Evolutionary conservation across 2,113 vertebrate species (phyloP).

Genomic region (Sminthopsis crassicaudata): DNA sequence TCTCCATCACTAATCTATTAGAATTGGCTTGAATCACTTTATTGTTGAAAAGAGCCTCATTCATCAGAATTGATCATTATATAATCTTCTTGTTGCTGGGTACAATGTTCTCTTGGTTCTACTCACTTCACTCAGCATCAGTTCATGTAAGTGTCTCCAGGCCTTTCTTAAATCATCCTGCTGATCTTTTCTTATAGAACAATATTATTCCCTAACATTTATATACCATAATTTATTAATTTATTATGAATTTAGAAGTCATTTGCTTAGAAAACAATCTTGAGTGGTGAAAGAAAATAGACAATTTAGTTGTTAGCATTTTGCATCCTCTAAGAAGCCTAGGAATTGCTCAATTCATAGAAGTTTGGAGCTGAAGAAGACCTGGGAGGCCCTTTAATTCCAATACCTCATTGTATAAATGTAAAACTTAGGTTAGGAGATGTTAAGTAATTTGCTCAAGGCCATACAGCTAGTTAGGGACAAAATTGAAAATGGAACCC

Average conservation of each 20-base stretch:
- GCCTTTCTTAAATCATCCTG: too few relatives aligned
- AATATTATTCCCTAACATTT: too few relatives aligned
- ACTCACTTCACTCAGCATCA: too few relatives aligned
- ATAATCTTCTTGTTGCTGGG: too few relatives aligned
- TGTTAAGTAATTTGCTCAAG: background rate
- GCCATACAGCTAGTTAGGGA: background rate
- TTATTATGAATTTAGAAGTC: background rate
- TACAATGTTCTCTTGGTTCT: too few relatives aligned
- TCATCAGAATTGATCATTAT: too few relatives aligned
- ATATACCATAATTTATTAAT: background rate
- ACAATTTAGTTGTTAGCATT: background rate
- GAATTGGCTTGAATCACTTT: too few relatives aligned
- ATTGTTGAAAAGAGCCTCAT: too few relatives aligned
- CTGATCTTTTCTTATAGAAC: too few relatives aligned
- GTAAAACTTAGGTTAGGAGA: background rate
- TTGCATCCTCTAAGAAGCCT: background rate
- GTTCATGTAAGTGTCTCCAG: too few relatives aligned
- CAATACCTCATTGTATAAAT: background rate
- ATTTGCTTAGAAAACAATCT: background rate
- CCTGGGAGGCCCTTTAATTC: background rate
- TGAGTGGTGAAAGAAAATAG: background rate
- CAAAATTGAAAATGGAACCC: background rate
- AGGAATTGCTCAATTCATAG: background rate
- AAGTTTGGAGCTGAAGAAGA: background rate
- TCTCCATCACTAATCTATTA: too few relatives aligned